Percentiles rank a stretch among this genome's conserved stretches.
phyloP scores from a whole-genome alignment of 2,797 vertebrate genomes.

The Acanthis flammea region DNA sequence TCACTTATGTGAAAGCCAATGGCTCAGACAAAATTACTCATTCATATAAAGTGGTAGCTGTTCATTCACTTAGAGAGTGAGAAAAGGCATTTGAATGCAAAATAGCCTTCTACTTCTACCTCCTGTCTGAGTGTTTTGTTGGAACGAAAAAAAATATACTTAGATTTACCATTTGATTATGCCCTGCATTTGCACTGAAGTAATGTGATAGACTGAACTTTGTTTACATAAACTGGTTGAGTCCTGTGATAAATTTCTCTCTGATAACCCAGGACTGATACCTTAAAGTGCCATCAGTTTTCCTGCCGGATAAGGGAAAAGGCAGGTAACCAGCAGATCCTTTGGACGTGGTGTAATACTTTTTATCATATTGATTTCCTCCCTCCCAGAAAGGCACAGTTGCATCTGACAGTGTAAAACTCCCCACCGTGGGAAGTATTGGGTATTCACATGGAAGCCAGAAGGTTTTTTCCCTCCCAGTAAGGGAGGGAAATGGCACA shows the following conservation, averaged over 20 bases:
- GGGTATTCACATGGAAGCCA: neutral
- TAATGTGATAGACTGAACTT: neutral
- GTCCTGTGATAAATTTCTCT: neutral
- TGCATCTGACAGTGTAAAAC: neutral
- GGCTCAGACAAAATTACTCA: neutral
- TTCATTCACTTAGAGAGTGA: neutral
- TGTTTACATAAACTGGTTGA: neutral
- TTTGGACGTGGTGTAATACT: neutral
- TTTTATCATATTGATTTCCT: neutral
- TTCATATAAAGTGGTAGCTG: neutral
- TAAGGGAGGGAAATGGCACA: neutral
- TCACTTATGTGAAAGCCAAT: neutral
- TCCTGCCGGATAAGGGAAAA: neutral
- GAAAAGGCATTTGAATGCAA: neutral
- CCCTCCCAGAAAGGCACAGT: neutral
- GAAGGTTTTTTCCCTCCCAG: neutral
- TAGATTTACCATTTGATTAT: neutral
- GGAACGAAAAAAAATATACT: neutral
- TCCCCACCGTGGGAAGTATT: neutral
- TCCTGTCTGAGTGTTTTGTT: neutral
- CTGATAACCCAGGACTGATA: neutral
- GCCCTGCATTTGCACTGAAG: neutral
- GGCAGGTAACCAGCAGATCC: neutral
- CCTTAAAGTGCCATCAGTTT: neutral
- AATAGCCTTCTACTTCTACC: neutral